Base-by-base conservation (phyloP, 2,888 invertebrate species). In the Hecatera dysodea region DNA sequence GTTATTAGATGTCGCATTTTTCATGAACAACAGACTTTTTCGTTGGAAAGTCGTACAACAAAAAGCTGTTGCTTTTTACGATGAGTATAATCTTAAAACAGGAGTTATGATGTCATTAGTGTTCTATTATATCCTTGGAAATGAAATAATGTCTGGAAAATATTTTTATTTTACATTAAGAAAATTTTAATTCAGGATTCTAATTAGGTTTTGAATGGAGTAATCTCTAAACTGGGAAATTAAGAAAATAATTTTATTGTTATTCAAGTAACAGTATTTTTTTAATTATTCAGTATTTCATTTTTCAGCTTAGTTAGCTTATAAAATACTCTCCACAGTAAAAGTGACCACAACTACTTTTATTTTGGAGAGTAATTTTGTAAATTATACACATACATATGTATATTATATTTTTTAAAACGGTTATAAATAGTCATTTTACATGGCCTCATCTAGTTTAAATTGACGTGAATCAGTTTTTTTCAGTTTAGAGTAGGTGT, bases 1-100 rank as follows among this genome's bases (percentile, higher is more conserved):
- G 80, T 78, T 87, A 87, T 78, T 81, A 84, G 80, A 80, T 82
- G 82, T 85, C 85, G 53, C 78, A 64, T 8, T 76, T 84, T 80
- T 85, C 73, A 83, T 75, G 70, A 67, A 64, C 60, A 75, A 68
- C 71, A 70, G 67, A 69, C 55, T 72, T 83, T 83, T 83, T 84
- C 65, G 73, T 78, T 75, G 64, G 50, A 78, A 84, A 80, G 50
- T 80, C 76, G 61, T 75, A 71, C 73, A 80, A 82, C 74, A 84
- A 76, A 80, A 78, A 78, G 82, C 82, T 84, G 83, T 83, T 76
- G 80, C 60, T 76, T 83, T 83, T 83, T 83, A 83, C 74, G 83
- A 84, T 84, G 69, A 82, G 73, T 80, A 78, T 75, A 82, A 72
- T 70, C 84, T 80, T 80, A 80, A 83, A 83, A 83, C 76, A 74